phyloP scores from a whole-genome alignment of 2,113 vertebrate genomes.

The Dasyurus viverrinus region DNA sequence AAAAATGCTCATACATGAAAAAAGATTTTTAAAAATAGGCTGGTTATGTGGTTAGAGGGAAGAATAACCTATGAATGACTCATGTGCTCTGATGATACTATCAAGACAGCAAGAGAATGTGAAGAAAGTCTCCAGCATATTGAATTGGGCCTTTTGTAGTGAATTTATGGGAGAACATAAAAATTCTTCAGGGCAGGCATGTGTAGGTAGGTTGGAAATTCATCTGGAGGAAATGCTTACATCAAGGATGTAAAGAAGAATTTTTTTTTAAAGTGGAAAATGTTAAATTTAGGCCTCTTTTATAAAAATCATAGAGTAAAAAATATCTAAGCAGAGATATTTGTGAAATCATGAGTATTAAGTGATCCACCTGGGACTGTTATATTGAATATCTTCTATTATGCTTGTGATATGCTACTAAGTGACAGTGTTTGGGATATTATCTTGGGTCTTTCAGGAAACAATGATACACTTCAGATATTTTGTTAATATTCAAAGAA shows the following conservation, averaged over 20 bases:
- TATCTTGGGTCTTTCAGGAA: background rate
- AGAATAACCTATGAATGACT: background rate
- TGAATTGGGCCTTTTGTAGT: background rate
- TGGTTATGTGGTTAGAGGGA: background rate
- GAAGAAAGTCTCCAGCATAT: background rate
- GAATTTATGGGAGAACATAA: background rate
- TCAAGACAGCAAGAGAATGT: background rate
- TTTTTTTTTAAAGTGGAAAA: background rate
- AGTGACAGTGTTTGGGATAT: background rate
- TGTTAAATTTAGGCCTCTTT: background rate
- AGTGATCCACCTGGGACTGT: background rate
- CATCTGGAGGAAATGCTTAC: background rate
- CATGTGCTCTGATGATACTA: background rate
- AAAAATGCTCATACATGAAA: background rate
- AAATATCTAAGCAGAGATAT: background rate
- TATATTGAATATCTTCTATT: background rate
- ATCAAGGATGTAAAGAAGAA: background rate
- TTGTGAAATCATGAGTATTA: background rate
- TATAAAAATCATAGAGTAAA: background rate
- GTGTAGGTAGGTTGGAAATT: background rate
- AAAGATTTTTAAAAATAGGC: background rate
- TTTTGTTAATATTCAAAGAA: background rate
- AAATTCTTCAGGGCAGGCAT: background rate
- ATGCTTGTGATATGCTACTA: background rate
- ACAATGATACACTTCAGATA: background rate